Evolutionary conservation across 2,797 vertebrate species (phyloP).

Genomic region (Dicrostonyx torquatus): DNA sequence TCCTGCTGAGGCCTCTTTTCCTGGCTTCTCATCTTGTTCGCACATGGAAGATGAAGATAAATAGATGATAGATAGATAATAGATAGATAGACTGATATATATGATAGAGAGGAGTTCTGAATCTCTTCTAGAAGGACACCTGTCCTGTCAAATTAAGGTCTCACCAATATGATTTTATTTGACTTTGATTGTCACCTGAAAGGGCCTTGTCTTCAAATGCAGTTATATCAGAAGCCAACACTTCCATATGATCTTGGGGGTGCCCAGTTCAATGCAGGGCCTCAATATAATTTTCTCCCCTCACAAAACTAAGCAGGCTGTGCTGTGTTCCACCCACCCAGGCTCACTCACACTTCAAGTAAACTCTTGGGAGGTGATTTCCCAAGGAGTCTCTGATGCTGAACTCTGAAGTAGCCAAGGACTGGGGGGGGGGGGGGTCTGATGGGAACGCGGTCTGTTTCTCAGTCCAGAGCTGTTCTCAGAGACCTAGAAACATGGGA

Average conservation of each 20-base stretch:
- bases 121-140: background rate
- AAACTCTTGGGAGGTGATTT: background rate
- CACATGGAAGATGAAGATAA: background rate
- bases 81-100: background rate
- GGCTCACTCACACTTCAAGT: background rate
- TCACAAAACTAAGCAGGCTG: background rate
- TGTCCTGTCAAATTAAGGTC: background rate
- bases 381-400: conserved; percentile 23
- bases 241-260: background rate
- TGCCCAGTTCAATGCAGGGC: background rate
- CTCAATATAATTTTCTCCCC: background rate
- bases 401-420: conserved; percentile 30
- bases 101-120: background rate
- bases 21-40: background rate
- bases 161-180: background rate
- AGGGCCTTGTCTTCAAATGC: background rate
- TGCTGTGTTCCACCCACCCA: background rate
- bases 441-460: background rate
- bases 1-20: background rate
- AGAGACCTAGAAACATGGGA: background rate
- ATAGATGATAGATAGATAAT: background rate
- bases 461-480: background rate
- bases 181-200: background rate
- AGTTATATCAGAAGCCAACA: background rate
- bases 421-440: background rate